Base-by-base conservation (phyloP, 2,113 vertebrate genomes). In the Glaucomys volans region DNA sequence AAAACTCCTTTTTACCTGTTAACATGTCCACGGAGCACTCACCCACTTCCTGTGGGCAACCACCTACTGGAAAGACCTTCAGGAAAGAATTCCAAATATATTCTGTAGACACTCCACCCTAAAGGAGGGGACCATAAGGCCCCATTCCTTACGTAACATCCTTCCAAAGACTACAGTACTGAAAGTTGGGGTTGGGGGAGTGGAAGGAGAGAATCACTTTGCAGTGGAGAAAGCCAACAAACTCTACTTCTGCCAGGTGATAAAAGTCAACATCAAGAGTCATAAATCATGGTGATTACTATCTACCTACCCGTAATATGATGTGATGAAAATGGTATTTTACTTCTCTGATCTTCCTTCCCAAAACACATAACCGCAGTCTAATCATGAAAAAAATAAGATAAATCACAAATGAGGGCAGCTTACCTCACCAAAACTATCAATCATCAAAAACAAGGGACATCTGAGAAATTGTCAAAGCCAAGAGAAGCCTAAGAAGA, bases 321-420 rank as follows among this genome's bases (percentile, higher is more conserved):
- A 71, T 24, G 40, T 83, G 24, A 95, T 93, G 40, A 75, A 96
- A 93, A 91, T 40, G 71, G 44, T 18, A 85, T 50, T 82, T 84
- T 40, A 85, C 26, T 40, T 75, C 72, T 82, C 37, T 85, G 72
- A 87, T 87, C 52, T 89, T 89, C 82, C 52, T 96, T 57, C 59
- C 71, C 20, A 13, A 90, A 93, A 87, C 18, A 13, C 44, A 76
- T 81, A 92, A 59, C 28, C 32, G 28, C 24, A 79, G 47, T 69
- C 37, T 93, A 81, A 85, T 80, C 79, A 85, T 91, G 74, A 96
- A 59, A 95, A 81, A 94, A 71, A 37, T 67, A 35, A 92, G 28
- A 79, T 12, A 83, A 91, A 93, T 85, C 64, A 42, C 50, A 91
- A 1, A 13, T 75, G 47, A 79, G 35, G 37, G 37, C 7, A 30